Base-by-base conservation (phyloP, 2,113 vertebrate genomes). In the Sciurus niger region DNA sequence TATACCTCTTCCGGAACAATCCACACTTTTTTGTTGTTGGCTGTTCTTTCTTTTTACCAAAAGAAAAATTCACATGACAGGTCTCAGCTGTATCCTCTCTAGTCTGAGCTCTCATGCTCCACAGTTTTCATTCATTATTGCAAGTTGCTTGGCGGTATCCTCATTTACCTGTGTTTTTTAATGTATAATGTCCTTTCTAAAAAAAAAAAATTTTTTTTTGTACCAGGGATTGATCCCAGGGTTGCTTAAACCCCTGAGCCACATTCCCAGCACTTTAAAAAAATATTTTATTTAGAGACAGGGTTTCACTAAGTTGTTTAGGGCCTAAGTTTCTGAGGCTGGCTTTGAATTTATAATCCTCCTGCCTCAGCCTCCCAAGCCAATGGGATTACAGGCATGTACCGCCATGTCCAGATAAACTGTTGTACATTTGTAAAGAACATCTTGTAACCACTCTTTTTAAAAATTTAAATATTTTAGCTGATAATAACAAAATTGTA, bases 51-150 rank as follows among this genome's bases (percentile, higher is more conserved):
- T 67, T 90, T 80, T 74, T 8, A 73, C 37, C 48, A 77, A 4
- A 80, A 37, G 74, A 51, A 40, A 12, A 8, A 28, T 18, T 34
- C 6, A 16, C 25, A 25, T 13, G 6, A 0, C 0, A 0, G 46
- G 30, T 4, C 46, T 16, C 2, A 10, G 28, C 14, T 40, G 32
- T 13, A 8, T 58, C 28, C 8, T 77, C 28, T 18, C 4, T 0
- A 0, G 0, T 43, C 18, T 1, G 1, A 6, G 51, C 25, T 6
- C 25, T 6, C 2, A 0, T 0, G 22, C 16, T 1, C 1, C 0
- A 0, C 1, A 0, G 24, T 32, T 34, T 10, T 82, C 8, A 0
- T 8, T 9, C 3, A 0, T 40, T 10, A 0, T 3, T 6, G 12
- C 10, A 11, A 25, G 43, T 17, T 30, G 5, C 5, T 7, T 1